phyloP scores from a whole-genome alignment of 2,888 invertebrate species.

The Anaspis maculata region DNA sequence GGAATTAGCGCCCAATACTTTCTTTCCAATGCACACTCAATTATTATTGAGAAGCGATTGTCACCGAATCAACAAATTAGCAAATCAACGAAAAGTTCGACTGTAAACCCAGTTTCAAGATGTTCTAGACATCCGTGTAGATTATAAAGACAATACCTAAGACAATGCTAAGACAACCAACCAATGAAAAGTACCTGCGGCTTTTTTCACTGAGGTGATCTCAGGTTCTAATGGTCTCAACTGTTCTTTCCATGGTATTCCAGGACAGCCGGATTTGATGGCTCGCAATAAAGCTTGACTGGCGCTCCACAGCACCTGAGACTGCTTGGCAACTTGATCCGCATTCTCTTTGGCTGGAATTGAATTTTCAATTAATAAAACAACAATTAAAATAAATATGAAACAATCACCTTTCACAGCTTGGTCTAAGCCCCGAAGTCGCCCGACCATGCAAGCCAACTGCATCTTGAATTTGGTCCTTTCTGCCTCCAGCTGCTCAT shows the following conservation, averaged over 20 bases:
- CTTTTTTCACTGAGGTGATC: conserved; percentile 63
- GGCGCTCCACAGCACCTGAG: conserved; percentile 90
- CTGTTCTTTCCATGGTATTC: conserved; percentile 48
- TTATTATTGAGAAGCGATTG: too few relatives aligned
- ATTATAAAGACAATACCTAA: too few relatives aligned
- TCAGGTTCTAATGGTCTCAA: conserved; percentile 58
- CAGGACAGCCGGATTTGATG: conserved; percentile 55
- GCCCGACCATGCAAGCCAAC: conserved; percentile 63
- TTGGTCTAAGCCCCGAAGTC: conserved; percentile 67
- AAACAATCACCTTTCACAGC: conserved; percentile 56
- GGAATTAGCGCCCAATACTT: too few relatives aligned
- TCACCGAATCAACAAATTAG: too few relatives aligned
- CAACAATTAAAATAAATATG: too few relatives aligned
- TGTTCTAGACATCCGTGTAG: too few relatives aligned
- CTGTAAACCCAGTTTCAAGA: too few relatives aligned
- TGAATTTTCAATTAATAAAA: background rate
- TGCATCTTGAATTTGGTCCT: conserved; percentile 60
- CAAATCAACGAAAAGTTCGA: too few relatives aligned
- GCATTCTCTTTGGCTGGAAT: conserved; percentile 59
- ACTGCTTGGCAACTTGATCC: conserved; percentile 66
- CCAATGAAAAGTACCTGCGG: conserved; percentile 69
- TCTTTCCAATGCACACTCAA: too few relatives aligned
- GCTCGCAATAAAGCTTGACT: conserved; percentile 79
- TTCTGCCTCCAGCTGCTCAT: conserved; percentile 61
- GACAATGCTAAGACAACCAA: too few relatives aligned